Evolutionary conservation across 1,140 invertebrate genomes (phyloP).

Genomic region (Drosophila lacteicornis): DNA sequence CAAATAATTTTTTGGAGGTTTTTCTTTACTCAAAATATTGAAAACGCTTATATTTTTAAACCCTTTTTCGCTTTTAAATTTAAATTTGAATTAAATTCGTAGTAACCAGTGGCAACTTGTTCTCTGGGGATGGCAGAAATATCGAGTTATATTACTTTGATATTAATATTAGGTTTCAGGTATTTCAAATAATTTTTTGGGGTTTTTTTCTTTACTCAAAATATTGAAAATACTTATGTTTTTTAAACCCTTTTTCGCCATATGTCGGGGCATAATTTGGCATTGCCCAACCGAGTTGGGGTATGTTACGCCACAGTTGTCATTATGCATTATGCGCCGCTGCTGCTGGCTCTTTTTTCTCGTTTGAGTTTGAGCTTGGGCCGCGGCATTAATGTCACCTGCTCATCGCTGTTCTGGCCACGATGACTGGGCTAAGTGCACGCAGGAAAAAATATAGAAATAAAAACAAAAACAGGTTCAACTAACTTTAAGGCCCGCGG

Average conservation of each 20-base stretch:
- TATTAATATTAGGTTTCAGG: too few species aligned
- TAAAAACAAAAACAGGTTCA: slow-evolving; percentile 8
- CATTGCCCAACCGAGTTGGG: slow-evolving; percentile 43
- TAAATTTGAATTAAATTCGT: slow-evolving; percentile 34
- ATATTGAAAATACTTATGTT: background rate
- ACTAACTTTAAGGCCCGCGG: background rate
- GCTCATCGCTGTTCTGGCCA: slow-evolving; percentile 54
- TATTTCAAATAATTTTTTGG: too few species aligned
- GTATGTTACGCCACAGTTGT: slow-evolving; percentile 41
- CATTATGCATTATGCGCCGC: slow-evolving; percentile 63
- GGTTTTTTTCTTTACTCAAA: background rate
- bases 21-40: background rate
- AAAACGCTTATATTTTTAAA: background rate
- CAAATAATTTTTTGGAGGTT: too few species aligned
- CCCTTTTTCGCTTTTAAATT: slow-evolving; percentile 4
- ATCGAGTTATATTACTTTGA: too few species aligned
- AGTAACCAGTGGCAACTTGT: slow-evolving; percentile 55
- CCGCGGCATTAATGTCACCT: slow-evolving; percentile 66
- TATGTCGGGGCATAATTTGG: slow-evolving; percentile 51
- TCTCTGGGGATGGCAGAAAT: slow-evolving; percentile 28
- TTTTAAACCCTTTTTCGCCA: slow-evolving; percentile 6
- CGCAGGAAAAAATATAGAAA: slow-evolving; percentile 14
- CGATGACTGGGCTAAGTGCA: slow-evolving; percentile 45
- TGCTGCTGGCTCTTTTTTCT: slow-evolving; percentile 11
- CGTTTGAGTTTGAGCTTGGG: slow-evolving; percentile 7